A percentile compares a stretch with the other conserved stretches of the same genome.
These are phyloP conservation scores for Carassius carassius DNA, from an alignment of 2,113 vertebrate genomes.

Conservation along the genomic window DNA sequence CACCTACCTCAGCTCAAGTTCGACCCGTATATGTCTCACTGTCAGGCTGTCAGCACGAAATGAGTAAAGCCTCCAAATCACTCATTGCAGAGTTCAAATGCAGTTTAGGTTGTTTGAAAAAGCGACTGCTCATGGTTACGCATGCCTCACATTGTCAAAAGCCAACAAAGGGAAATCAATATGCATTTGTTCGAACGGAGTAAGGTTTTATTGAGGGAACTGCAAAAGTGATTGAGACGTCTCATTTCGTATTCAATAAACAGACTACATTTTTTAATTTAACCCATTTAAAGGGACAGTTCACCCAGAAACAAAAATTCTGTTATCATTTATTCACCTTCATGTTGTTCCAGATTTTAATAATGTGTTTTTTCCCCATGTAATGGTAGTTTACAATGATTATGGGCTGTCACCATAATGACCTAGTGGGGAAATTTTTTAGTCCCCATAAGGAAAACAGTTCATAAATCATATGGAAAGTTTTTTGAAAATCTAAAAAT, in stretches of 20 bases:
- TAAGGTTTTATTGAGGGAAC: constrained; percentile 18
- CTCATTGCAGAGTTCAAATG: constrained; percentile 48
- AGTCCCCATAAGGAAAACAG: too few species aligned
- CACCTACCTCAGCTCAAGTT: constrained; percentile 12
- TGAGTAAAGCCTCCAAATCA: constrained; percentile 42
- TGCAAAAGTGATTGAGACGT: neutral
- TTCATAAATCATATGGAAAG: too few species aligned
- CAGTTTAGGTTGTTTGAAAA: constrained; percentile 54
- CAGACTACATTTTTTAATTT: neutral
- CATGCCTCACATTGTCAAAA: constrained; percentile 43
- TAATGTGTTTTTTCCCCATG: neutral
- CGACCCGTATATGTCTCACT: constrained; percentile 10
- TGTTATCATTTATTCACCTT: neutral
- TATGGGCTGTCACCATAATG: neutral
- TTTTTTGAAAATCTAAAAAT: too few species aligned
- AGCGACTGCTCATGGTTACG: constrained; percentile 39
- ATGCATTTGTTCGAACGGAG: constrained; percentile 54
- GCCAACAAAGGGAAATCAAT: constrained; percentile 64
- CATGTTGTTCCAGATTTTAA: neutral
- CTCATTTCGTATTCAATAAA: constrained; percentile 8
- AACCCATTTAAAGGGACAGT: neutral
- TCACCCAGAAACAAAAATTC: neutral
- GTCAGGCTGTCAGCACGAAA: neutral
- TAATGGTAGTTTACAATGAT: neutral
- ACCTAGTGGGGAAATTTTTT: too few species aligned